Percentiles rank a stretch among this genome's conserved stretches.
phyloP scores from a whole-genome alignment of 2,797 vertebrate species.

The Mormyrops attenuatus region DNA sequence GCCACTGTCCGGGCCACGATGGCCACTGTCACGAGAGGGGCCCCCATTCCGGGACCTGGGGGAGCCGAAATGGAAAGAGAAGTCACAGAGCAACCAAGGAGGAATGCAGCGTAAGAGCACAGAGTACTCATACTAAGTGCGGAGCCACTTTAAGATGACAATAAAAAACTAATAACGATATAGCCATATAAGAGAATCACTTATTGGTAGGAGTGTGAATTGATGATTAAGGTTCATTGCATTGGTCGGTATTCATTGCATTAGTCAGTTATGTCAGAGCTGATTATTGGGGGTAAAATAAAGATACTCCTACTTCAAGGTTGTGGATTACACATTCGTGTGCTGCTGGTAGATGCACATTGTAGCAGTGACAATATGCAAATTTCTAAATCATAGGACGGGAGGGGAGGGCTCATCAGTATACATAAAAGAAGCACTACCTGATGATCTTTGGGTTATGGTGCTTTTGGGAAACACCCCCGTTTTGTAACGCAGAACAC shows the following conservation, averaged over 20 bases:
- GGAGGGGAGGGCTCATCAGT: not conserved
- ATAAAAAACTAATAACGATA: conserved; percentile 2
- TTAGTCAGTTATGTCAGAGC: not conserved
- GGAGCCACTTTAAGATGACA: not conserved
- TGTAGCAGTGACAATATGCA: not conserved
- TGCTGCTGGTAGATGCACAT: not conserved
- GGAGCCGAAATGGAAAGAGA: not conserved
- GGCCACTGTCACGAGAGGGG: conserved; percentile 75
- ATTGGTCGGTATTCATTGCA: not conserved
- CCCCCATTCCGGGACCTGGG: conserved; percentile 89
- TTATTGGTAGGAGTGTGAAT: not conserved
- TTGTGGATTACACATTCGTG: not conserved
- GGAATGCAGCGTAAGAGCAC: not conserved
- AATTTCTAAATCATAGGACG: not conserved
- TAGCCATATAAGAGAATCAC: not conserved
- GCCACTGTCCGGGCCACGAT: conserved; percentile 81
- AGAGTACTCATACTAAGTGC: not conserved
- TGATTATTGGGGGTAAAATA: not conserved
- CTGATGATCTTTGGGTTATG: not conserved
- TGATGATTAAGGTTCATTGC: not conserved
- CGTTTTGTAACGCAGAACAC: not conserved
- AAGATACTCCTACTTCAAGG: not conserved
- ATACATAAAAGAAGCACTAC: not conserved
- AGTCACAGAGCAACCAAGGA: not conserved
- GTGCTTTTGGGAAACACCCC: not conserved